Evolutionary conservation across 1,140 invertebrate genomes (phyloP), one percentile per base, ranked within the genome.

Genomic region (Telenomus remus): DNA sequence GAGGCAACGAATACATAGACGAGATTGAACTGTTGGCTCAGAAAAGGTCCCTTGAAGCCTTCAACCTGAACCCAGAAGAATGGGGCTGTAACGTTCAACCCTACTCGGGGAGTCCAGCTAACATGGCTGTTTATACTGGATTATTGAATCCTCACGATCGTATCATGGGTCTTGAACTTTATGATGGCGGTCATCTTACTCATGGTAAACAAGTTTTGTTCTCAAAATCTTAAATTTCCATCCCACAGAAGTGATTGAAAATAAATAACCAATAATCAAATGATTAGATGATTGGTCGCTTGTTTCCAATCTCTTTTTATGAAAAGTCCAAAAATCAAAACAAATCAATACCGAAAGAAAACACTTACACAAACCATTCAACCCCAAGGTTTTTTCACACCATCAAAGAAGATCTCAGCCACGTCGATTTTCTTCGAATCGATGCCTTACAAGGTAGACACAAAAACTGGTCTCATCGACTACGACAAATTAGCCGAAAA

Each of bases 81-180:
- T 99, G 98, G 98, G 97, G 97, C 44, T 96, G 98, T 1, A 99
- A 99, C 91, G 98, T 99, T 4, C 98, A 99, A 84, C 95, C 97
- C 0, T 96, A 98, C 81, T 98, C 97, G 33, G 98, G 98, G 3
- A 98, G 96, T 19, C 97, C 98, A 12, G 98, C 97, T 3, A 99
- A 99, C 88, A 95, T 99, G 89, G 97, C 97, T n/a, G 95, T 95
- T 4, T 97, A 96, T 80, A 96, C 95, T n/a, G 95, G 90, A 14
- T 82, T 97, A 9, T 90, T 94, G 13, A 92, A 96, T 75, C 97
- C 97, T 1, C 97, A 99, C 89, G 97, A 96, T 37, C 90, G 97
- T 46, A 98, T 99, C 78, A 99, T 99, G 97, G 98, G 95, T 1
- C 86, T 99, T 47, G 95, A 99, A 89, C 89, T 99, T 47, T 96